These are phyloP conservation scores for Meloidogyne exigua DNA, from an alignment of 1,140 invertebrate genomes.

Conservation along the genomic window DNA sequence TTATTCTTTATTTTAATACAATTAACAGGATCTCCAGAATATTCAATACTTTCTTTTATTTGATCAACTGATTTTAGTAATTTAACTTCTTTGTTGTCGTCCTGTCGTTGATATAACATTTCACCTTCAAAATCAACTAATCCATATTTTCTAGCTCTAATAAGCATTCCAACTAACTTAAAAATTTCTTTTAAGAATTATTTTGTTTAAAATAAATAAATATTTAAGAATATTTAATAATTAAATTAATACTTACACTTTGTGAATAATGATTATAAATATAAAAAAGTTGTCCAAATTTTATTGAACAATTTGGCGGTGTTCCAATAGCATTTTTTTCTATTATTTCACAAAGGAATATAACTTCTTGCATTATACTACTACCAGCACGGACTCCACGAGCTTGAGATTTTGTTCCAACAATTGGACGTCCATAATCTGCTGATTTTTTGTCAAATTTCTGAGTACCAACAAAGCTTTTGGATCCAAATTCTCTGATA, in stretches of 20 bases:
- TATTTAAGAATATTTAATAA: no score
- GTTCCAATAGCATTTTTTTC: slow-evolving; percentile 21
- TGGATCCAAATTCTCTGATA: slow-evolving; percentile 11
- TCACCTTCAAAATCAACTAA: slow-evolving; percentile 32
- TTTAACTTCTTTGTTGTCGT: slow-evolving; percentile 42
- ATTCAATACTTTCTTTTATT: slow-evolving; percentile 33
- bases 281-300: slow-evolving; percentile 37
- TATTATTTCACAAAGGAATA: slow-evolving; percentile 45
- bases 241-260: slow-evolving; percentile 9
- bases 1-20: slow-evolving; percentile 11
- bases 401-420: slow-evolving; percentile 34
- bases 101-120: slow-evolving; percentile 48
- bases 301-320: slow-evolving; percentile 33
- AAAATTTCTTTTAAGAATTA: background rate
- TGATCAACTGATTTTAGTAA: slow-evolving; percentile 42
- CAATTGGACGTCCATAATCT: slow-evolving; percentile 30
- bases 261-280: slow-evolving; percentile 30
- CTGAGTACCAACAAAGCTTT: slow-evolving; percentile 4
- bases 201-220: slow-evolving; percentile 1
- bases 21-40: slow-evolving; percentile 33
- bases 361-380: slow-evolving; percentile 25
- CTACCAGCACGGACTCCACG: slow-evolving; percentile 24
- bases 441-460: slow-evolving; percentile 36
- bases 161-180: slow-evolving; percentile 35
- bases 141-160: slow-evolving; percentile 36